Evolutionary conservation across 1,140 invertebrate species (phyloP).

Genomic region (Nasonia longicornis): DNA sequence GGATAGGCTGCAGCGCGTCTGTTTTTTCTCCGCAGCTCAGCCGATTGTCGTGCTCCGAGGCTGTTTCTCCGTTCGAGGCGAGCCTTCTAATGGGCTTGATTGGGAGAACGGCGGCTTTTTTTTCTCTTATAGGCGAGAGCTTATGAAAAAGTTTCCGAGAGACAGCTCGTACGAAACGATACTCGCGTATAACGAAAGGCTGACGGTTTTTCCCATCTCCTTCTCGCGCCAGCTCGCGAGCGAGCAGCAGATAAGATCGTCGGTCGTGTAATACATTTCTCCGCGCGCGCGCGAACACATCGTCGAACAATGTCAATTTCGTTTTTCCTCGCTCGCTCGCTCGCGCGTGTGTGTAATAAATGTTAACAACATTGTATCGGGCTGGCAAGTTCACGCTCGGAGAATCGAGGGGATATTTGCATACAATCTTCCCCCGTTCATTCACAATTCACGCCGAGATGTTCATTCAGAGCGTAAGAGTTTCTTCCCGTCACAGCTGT

Average conservation of each 20-base stretch:
- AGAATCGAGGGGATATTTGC: conserved; percentile 33
- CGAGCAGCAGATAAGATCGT: conserved; percentile 7
- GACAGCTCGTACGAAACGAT: no score
- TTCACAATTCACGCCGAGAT: conserved; percentile 13
- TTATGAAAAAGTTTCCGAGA: no score
- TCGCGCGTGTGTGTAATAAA: conserved; percentile 8
- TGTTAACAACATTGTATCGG: conserved; percentile 37
- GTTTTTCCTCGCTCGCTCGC: neutral
- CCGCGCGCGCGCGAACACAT: conserved; percentile 10
- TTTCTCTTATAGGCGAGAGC: no score
- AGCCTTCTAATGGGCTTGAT: no score
- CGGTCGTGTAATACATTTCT: conserved; percentile 18
- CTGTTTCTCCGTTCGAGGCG: neutral
- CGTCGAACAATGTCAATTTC: conserved; percentile 28
- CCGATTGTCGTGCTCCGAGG: neutral
- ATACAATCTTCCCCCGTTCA: conserved; percentile 40
- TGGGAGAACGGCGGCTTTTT: no score
- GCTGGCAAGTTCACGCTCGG: conserved; percentile 8
- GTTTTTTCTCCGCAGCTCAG: neutral
- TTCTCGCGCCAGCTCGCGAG: neutral
- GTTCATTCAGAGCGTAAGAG: neutral
- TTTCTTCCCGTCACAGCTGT: neutral
- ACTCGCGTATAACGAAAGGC: no score
- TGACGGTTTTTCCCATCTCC: neutral
- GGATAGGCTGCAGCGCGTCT: neutral